These are phyloP conservation scores for Oreochromis mossambicus DNA, from an alignment of 2,797 vertebrate species.

Conservation along the genomic window DNA sequence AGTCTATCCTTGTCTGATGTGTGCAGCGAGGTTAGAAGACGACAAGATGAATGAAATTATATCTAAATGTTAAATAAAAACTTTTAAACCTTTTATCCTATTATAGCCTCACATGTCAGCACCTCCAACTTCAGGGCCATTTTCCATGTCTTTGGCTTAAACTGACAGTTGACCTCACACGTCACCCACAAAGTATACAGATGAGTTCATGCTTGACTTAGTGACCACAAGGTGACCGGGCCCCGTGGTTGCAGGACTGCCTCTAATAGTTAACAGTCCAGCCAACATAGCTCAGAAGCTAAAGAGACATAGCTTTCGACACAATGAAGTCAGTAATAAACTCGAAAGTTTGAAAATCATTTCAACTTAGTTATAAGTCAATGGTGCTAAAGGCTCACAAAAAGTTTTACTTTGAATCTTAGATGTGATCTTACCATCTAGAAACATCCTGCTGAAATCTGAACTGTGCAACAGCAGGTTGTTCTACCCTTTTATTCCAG, in stretches of 20 bases:
- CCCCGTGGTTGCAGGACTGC: background rate
- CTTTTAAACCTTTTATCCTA: background rate
- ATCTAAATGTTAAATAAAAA: background rate
- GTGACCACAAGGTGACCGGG: background rate
- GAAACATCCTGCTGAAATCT: background rate
- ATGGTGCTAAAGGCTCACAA: background rate
- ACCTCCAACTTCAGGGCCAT: background rate
- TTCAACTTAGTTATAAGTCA: background rate
- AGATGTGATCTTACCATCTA: background rate
- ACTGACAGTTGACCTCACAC: background rate
- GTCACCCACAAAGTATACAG: background rate
- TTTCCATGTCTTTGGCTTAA: background rate
- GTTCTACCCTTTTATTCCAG: background rate
- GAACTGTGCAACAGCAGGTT: background rate
- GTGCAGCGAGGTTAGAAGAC: background rate
- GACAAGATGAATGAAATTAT: background rate
- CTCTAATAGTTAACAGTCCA: background rate
- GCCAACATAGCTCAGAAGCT: background rate
- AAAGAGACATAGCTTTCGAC: background rate
- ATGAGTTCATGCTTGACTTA: background rate
- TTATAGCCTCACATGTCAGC: background rate
- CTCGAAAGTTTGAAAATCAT: background rate
- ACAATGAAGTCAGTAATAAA: background rate
- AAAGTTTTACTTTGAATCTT: background rate
- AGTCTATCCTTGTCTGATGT: background rate